A percentile compares a stretch with the other conserved stretches of the same genome.
These are phyloP conservation scores for Cirrhinus mrigala DNA, from an alignment of 2,797 vertebrate genomes.

Conservation along the genomic window DNA sequence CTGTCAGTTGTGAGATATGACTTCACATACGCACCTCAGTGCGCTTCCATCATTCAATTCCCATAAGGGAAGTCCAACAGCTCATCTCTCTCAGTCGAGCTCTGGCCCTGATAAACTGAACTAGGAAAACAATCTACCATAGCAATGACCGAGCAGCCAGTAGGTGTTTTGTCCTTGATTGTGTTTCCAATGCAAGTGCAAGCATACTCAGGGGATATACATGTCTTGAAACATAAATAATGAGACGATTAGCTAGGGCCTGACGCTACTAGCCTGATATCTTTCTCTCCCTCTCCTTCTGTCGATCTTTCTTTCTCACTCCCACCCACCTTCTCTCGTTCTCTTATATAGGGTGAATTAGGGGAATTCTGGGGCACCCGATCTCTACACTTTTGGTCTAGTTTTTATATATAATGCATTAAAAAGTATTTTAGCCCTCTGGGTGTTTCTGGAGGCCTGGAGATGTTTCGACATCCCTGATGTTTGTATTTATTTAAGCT, in stretches of 20 bases:
- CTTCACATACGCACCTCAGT: constrained; percentile 19
- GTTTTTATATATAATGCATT: background rate
- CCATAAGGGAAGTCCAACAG: constrained; percentile 30
- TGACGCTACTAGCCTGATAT: constrained; percentile 54
- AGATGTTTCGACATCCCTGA: background rate
- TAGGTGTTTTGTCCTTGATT: constrained; percentile 65
- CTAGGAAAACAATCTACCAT: constrained; percentile 54
- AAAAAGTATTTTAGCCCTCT: background rate
- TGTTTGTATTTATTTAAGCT: background rate
- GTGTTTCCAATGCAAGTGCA: constrained; percentile 55
- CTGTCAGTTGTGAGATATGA: constrained; percentile 31
- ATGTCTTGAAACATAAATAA: constrained; percentile 67
- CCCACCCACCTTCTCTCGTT: constrained; percentile 45
- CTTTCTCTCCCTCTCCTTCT: constrained; percentile 30
- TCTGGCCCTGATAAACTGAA: constrained; percentile 44
- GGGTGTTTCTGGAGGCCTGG: background rate
- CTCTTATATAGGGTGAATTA: constrained; percentile 26
- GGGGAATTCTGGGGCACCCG: background rate
- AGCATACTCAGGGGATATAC: constrained; percentile 59
- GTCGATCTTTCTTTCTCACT: constrained; percentile 37
- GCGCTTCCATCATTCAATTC: constrained; percentile 42
- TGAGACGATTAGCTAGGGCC: constrained; percentile 64
- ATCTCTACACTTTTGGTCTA: background rate
- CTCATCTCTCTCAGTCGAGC: constrained; percentile 38
- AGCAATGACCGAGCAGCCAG: constrained; percentile 52